phyloP scores from a whole-genome alignment of 2,797 vertebrate species.

The Masticophis lateralis region DNA sequence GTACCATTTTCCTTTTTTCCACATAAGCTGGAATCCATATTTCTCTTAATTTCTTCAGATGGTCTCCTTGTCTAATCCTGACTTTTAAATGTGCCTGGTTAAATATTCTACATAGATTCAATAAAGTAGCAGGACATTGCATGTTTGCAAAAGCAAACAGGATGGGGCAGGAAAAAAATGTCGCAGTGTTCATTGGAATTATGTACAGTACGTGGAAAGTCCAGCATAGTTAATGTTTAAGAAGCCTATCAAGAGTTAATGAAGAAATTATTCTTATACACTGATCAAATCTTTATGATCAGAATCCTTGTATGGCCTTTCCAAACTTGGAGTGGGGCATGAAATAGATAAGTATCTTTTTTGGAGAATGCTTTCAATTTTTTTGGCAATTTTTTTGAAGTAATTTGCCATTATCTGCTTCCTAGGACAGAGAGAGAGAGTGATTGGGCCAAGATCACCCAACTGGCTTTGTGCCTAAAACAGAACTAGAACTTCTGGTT shows the following conservation, averaged over 20 bases:
- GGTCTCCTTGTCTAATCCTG: background rate
- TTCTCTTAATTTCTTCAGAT: slow-evolving; percentile 14
- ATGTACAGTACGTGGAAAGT: slow-evolving; percentile 13
- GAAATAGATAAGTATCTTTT: background rate
- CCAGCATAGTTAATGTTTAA: slow-evolving; percentile 29
- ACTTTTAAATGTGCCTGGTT: slow-evolving; percentile 36
- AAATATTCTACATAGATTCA: slow-evolving; percentile 28
- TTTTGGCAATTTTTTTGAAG: background rate
- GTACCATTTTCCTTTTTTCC: slow-evolving; percentile 5
- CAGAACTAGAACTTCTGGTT: background rate
- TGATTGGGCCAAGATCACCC: background rate
- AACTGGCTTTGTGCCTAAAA: background rate
- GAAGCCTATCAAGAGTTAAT: slow-evolving; percentile 38
- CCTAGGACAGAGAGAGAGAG: background rate
- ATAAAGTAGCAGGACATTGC: slow-evolving; percentile 28
- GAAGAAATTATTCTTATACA: slow-evolving; percentile 55
- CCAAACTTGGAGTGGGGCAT: background rate
- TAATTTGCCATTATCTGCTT: background rate
- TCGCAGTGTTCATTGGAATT: slow-evolving; percentile 32
- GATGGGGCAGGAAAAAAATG: slow-evolving; percentile 15
- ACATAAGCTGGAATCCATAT: slow-evolving; percentile 28
- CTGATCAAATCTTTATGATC: slow-evolving; percentile 57
- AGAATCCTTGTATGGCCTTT: background rate
- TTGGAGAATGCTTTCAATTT: background rate
- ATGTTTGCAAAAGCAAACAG: slow-evolving; percentile 35